phyloP scores from a whole-genome alignment of 2,888 invertebrate species.

The Mythimna albipuncta region DNA sequence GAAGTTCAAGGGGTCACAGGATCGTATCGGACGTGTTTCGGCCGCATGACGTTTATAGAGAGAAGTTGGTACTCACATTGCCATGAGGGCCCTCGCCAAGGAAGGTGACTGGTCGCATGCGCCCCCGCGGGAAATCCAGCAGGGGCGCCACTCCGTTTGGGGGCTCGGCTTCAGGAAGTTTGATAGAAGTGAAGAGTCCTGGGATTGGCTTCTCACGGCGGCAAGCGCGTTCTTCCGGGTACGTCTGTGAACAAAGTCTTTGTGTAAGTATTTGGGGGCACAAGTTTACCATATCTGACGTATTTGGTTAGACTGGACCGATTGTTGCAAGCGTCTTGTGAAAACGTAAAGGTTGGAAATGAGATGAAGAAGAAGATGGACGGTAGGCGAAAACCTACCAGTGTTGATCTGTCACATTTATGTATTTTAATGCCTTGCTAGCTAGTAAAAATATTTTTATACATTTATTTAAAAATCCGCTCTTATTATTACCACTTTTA shows the following conservation, averaged over 20 bases:
- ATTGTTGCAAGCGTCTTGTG: no score
- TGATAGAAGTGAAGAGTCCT: conserved; percentile 94
- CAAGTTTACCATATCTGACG: neutral
- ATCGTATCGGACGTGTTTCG: neutral
- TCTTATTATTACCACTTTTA: no score
- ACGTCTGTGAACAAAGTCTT: conserved; percentile 76
- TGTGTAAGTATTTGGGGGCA: neutral
- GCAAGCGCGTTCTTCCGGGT: conserved; percentile 83
- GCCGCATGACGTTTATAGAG: neutral
- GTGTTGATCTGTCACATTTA: no score
- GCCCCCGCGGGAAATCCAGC: conserved; percentile 95
- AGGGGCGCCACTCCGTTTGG: conserved; percentile 93
- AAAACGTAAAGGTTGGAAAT: neutral
- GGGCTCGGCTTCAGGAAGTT: conserved; percentile 93
- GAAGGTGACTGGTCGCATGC: conserved; percentile 95
- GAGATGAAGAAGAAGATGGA: neutral
- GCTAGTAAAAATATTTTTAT: no score
- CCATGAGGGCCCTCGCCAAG: conserved; percentile 97
- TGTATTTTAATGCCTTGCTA: no score
- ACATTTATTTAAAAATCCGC: no score
- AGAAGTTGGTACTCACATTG: conserved; percentile 91
- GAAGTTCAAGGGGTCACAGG: neutral
- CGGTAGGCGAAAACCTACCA: neutral
- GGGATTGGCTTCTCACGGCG: conserved; percentile 92
- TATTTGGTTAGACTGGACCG: neutral